Conservation (phyloP, 2,113 vertebrate genomes). For the Alethe diademata region DNA sequence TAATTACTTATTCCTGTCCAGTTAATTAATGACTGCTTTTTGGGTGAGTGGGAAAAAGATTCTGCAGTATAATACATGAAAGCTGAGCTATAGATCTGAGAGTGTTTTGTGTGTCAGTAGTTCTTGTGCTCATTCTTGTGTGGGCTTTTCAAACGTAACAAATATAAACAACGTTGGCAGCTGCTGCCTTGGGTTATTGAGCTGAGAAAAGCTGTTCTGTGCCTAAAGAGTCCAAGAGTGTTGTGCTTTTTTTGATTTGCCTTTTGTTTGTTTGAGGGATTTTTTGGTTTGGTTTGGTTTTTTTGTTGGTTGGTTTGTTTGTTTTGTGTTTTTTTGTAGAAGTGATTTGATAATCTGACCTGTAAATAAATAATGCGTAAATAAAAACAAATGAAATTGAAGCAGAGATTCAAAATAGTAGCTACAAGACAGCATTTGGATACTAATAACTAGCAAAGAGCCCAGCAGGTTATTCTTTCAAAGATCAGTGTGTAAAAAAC, state of each 20-base stretch:
- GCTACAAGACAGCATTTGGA: neutral
- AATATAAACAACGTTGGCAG: neutral
- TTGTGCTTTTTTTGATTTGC: neutral
- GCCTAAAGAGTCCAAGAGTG: neutral
- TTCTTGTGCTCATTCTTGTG: neutral
- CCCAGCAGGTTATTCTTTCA: neutral
- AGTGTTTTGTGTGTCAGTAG: neutral
- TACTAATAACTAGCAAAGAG: neutral
- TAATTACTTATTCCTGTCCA: neutral
- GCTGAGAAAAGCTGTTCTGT: neutral
- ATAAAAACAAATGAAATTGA: neutral
- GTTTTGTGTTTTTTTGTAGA: neutral
- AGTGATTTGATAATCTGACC: neutral
- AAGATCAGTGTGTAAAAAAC: neutral
- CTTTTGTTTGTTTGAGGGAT: neutral
- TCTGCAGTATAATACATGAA: neutral
- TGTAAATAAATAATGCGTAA: neutral
- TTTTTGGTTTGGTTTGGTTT: neutral
- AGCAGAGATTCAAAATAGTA: neutral
- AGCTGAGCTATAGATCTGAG: neutral
- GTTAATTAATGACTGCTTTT: neutral
- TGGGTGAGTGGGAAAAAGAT: neutral
- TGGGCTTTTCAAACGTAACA: neutral
- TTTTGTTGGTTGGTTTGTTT: neutral
- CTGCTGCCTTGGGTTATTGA: neutral